Evolutionary conservation across 2,888 invertebrate species (phyloP), one percentile per base, ranked within the genome.

Genomic region (Drosophila antonietae): DNA sequence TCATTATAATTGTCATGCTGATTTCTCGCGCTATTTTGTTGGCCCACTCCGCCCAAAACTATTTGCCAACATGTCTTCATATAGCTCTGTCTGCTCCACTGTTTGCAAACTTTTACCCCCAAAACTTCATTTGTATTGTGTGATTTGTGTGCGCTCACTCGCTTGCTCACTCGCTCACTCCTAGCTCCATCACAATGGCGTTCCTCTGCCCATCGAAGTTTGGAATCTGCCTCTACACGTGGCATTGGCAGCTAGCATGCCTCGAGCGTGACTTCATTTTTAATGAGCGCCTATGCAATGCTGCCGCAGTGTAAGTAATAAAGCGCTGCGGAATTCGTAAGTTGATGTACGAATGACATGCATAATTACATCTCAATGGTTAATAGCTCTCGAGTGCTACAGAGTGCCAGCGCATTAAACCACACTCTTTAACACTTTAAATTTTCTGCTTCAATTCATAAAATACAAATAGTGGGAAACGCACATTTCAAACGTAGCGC

Each of bases 1-100:
- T 86, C 86, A 85, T 85, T 86, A 85, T 84, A 85, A 85, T 86
- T 85, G 84, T 85, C 86, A 86, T 86, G 84, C 84, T 85, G 84
- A 86, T 86, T 84, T 86, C 70, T 59, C 46, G 66, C 62, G 59
- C 68, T 59, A 69, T 71, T 68, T 60, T 65, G 59, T 60, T 55
- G 37, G 39, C 60, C 55, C 57, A 9, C 10, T 31, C 35, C 49
- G 3, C 49, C 33, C 31, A 70, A 70, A 75, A 75, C 71, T 81
- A 73, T 83, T 75, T 80, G 71, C 80, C 68, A 81, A 75, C 80
- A 81, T 76, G 75, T 68, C 57, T 66, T 46, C 37, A 58, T 53
- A 58, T 53, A 49, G 44, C 53, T 61, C 60, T 12, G 28, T 20
- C 60, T 15, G 37, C 20, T 28, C 39, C 55, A n/a, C 55, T 78